These are phyloP conservation scores for Baronia brevicornis DNA, from an alignment of 2,888 invertebrate genomes.

Conservation along the genomic window DNA sequence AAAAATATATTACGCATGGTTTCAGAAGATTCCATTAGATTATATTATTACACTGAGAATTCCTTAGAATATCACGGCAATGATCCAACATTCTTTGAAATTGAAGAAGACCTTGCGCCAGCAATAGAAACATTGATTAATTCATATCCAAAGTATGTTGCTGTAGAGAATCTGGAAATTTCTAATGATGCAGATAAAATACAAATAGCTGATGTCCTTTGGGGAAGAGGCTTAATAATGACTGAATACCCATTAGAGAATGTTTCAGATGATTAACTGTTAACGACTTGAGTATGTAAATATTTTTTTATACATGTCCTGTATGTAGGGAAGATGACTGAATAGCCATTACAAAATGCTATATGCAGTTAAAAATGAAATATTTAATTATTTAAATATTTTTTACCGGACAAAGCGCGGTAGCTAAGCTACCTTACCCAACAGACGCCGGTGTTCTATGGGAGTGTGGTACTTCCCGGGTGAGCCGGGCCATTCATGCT, in stretches of 20 bases:
- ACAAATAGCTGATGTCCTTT: conserved; percentile 79
- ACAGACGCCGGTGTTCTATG: too few relatives aligned
- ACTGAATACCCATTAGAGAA: conserved; percentile 77
- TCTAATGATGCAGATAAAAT: conserved; percentile 79
- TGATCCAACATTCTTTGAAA: conserved; percentile 81
- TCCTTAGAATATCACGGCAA: conserved; percentile 88
- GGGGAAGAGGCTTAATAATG: conserved; percentile 88
- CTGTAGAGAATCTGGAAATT: conserved; percentile 82
- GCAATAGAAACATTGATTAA: conserved; percentile 82
- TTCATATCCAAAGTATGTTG: conserved; percentile 85
- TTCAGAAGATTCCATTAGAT: conserved; percentile 75
- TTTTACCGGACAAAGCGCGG: too few relatives aligned
- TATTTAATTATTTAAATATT: too few relatives aligned
- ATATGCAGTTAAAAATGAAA: too few relatives aligned
- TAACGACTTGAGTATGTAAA: conserved; percentile 10
- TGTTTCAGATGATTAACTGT: conserved; percentile 53
- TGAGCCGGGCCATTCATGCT: too few relatives aligned
- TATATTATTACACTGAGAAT: conserved; percentile 92
- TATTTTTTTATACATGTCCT: background rate
- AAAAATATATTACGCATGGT: conserved; percentile 78
- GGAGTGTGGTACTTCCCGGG: too few relatives aligned
- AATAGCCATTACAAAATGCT: too few relatives aligned
- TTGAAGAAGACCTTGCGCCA: conserved; percentile 80
- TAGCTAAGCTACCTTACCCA: too few relatives aligned
- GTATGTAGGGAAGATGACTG: too few relatives aligned